phyloP scores from a whole-genome alignment of 2,113 vertebrate species.

The Phrynosoma platyrhinos region DNA sequence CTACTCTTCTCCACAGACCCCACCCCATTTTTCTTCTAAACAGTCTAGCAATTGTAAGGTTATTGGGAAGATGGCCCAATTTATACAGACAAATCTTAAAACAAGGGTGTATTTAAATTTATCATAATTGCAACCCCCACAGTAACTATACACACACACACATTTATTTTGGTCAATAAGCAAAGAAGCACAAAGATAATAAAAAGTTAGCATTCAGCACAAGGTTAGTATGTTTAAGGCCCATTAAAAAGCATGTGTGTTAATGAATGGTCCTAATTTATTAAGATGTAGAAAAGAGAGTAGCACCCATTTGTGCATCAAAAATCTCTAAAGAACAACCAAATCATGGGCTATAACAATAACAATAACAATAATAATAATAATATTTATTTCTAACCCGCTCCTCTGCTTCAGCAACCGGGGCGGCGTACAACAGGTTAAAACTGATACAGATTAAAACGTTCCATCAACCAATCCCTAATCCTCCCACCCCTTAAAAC shows the following conservation, averaged over 20 bases:
- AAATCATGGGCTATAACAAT: no score
- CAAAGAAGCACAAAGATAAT: not conserved
- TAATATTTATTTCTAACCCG: no score
- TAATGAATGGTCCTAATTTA: not conserved
- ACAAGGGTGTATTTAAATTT: no score
- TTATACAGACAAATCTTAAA: not conserved
- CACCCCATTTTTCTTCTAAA: slow-evolving; percentile 38
- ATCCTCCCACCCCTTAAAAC: no score
- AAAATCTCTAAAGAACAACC: not conserved
- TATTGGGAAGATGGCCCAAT: slow-evolving; percentile 17
- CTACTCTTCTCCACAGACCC: slow-evolving; percentile 38
- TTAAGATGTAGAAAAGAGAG: not conserved
- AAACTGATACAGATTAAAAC: no score
- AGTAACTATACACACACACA: no score
- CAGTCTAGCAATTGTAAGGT: slow-evolving; percentile 23
- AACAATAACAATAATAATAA: no score
- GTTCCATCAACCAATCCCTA: no score
- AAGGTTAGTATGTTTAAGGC: not conserved
- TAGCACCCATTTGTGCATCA: not conserved
- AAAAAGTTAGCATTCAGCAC: not conserved
- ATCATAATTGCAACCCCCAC: no score
- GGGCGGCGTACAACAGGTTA: no score
- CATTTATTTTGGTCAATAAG: no score
- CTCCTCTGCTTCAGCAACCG: no score
- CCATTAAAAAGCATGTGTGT: not conserved